phyloP scores from a whole-genome alignment of 2,888 invertebrate species.

The Encarsia formosa region DNA sequence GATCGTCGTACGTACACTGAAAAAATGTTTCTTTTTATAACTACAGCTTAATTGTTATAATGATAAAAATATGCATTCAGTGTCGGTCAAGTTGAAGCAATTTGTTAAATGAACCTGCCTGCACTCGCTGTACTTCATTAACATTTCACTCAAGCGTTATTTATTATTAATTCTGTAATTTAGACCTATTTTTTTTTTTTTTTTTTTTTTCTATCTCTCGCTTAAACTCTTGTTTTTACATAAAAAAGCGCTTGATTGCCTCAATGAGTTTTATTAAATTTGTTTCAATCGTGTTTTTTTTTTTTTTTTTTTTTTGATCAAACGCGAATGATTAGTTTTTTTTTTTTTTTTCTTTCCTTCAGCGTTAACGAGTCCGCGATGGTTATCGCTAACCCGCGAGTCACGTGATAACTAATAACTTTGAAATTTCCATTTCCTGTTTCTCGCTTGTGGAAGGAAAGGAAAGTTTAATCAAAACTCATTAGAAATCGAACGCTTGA shows the following conservation, averaged over 20 bases:
- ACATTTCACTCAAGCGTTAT: constrained; percentile 20
- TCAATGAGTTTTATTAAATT: constrained; percentile 13
- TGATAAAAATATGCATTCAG: too few relatives aligned
- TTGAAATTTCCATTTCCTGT: constrained; percentile 22
- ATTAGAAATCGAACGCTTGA: constrained; percentile 19
- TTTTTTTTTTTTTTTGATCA: too few relatives aligned
- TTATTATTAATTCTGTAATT: too few relatives aligned
- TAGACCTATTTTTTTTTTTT: constrained; percentile 6
- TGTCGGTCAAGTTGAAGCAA: too few relatives aligned
- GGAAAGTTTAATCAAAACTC: constrained; percentile 8
- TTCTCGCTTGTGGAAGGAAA: constrained; percentile 6
- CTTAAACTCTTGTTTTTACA: background rate
- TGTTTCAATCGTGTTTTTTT: background rate
- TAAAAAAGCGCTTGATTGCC: constrained; percentile 11
- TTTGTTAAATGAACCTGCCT: too few relatives aligned
- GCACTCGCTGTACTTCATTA: constrained; percentile 27
- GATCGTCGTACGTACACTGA: too few relatives aligned
- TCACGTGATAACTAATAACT: constrained; percentile 23
- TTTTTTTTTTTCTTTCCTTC: background rate
- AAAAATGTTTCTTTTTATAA: too few relatives aligned
- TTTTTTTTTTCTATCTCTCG: constrained; percentile 6
- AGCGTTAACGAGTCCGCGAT: constrained; percentile 18
- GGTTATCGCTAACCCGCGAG: constrained; percentile 21
- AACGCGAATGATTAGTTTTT: too few relatives aligned
- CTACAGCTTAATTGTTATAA: too few relatives aligned